Evolutionary conservation across 2,113 vertebrate genomes (phyloP).

Genomic region (Platysteira castanea): DNA sequence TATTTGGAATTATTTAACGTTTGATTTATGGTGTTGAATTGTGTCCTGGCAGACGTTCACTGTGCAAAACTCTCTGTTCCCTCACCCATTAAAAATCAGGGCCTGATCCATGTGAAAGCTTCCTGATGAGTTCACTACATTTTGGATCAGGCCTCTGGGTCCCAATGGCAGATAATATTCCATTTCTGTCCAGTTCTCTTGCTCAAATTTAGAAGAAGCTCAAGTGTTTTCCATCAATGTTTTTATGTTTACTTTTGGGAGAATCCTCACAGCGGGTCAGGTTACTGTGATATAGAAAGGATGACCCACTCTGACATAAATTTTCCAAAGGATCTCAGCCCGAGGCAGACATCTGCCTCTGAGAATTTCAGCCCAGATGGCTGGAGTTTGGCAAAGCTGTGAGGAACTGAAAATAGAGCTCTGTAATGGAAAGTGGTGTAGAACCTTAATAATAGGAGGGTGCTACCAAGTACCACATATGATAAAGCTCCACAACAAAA

Average conservation of each 20-base stretch:
- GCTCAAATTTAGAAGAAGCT: neutral
- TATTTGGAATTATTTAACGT: neutral
- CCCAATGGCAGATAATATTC: neutral
- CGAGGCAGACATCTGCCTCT: neutral
- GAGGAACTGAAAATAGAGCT: neutral
- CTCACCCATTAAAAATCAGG: conserved; percentile 4
- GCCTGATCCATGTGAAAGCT: neutral
- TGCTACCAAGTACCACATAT: neutral
- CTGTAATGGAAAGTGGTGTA: neutral
- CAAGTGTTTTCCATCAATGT: conserved; percentile 21
- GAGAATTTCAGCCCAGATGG: conserved; percentile 13
- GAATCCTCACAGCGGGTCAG: neutral
- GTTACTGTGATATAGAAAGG: conserved; percentile 9
- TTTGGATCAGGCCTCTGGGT: conserved; percentile 4
- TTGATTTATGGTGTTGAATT: conserved; percentile 46
- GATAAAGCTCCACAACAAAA: neutral
- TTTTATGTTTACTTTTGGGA: neutral
- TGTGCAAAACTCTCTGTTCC: neutral
- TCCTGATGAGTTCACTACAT: neutral
- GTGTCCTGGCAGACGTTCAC: neutral
- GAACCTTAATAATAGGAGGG: neutral
- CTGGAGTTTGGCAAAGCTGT: neutral
- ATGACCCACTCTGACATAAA: neutral
- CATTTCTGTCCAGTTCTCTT: neutral
- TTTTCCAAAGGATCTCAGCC: neutral